Base-by-base conservation (phyloP, 2,888 invertebrate species). In the Parnassius smintheus region DNA sequence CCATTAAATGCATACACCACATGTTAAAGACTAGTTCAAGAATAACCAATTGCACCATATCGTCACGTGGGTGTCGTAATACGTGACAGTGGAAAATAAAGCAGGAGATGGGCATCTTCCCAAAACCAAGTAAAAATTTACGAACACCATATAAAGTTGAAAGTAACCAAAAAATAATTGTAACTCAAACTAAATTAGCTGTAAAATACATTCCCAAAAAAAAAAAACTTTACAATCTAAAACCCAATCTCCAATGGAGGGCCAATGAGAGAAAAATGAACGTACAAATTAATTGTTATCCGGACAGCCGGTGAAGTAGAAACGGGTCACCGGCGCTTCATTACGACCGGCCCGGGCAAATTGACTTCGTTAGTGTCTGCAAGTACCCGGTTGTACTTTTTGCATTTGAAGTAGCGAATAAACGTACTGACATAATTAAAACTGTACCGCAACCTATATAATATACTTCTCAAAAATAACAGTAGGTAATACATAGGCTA, bases 281-380 rank as follows among this genome's bases (percentile, higher is more conserved):
- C 70, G 71, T 67, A 68, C 67, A 72, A 72, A 75, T 76, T 74
- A 76, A 77, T 78, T 73, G 74, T 73, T 68, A 71, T 68, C 66
- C 64, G 68, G 54, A 59, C 65, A 54, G 13, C 46, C 54, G 52
- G 49, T 41, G 13, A 44, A 22, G 52, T n/a, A 42, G 50, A 64
- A 53, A 13, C 63, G 56, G 71, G 65, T 69, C 68, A 68, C 62
- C 66, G 64, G 70, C 66, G 70, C 73, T 78, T 80, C 78, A 80
- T 80, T 81, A 78, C 70, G 66, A 49, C 68, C 66, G 61, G 63
- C 22, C 64, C 68, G 68, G 68, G 66, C 70, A 78, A 81, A 85
- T 85, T 85, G 78, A 68, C 80, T 83, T 85, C 82, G 85, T 85
- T 84, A 84, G 75, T 65, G 60, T 62, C 68, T 67, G 59, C 58